phyloP scores from a whole-genome alignment of 2,797 vertebrate species.

The Sebastes cheni region DNA sequence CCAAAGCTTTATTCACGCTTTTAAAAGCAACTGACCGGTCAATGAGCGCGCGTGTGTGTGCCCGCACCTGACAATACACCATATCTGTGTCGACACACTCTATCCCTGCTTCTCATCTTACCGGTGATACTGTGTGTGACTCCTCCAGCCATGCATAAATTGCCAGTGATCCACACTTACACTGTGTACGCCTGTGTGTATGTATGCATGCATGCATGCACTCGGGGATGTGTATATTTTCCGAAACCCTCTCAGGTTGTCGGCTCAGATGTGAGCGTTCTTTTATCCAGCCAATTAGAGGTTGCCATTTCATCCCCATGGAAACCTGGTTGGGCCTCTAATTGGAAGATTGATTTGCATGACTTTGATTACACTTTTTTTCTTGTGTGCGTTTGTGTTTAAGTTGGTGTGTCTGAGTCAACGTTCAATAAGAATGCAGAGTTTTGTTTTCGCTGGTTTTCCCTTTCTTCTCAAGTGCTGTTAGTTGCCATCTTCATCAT shows the following conservation, averaged over 20 bases:
- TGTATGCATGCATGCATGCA: not conserved
- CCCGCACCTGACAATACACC: slow-evolving; percentile 55
- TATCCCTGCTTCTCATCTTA: slow-evolving; percentile 70
- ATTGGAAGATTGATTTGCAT: slow-evolving; percentile 83
- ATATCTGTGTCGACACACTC: slow-evolving; percentile 69
- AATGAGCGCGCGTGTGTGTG: slow-evolving; percentile 40
- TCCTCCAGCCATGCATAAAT: slow-evolving; percentile 58
- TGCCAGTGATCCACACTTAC: slow-evolving; percentile 57
- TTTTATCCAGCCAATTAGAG: slow-evolving; percentile 81
- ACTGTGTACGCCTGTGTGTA: slow-evolving; percentile 15
- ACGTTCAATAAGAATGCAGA: slow-evolving; percentile 23
- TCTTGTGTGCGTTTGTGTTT: slow-evolving; percentile 27
- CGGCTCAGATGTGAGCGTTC: slow-evolving; percentile 72
- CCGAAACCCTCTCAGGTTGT: slow-evolving; percentile 67
- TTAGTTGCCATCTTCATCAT: slow-evolving; percentile 39
- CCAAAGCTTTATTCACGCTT: slow-evolving; percentile 75
- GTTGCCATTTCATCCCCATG: slow-evolving; percentile 76
- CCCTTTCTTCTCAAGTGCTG: slow-evolving; percentile 22
- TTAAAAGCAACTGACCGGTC: slow-evolving; percentile 68
- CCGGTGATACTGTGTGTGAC: slow-evolving; percentile 57
- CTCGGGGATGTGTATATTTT: slow-evolving; percentile 49
- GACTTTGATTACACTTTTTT: slow-evolving; percentile 76
- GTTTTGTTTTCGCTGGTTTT: slow-evolving; percentile 43
- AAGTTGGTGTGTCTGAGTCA: slow-evolving; percentile 30
- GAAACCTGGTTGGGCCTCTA: slow-evolving; percentile 76